phyloP scores from a whole-genome alignment of 2,888 invertebrate species.

The Mesorhabditis spiculigera region DNA sequence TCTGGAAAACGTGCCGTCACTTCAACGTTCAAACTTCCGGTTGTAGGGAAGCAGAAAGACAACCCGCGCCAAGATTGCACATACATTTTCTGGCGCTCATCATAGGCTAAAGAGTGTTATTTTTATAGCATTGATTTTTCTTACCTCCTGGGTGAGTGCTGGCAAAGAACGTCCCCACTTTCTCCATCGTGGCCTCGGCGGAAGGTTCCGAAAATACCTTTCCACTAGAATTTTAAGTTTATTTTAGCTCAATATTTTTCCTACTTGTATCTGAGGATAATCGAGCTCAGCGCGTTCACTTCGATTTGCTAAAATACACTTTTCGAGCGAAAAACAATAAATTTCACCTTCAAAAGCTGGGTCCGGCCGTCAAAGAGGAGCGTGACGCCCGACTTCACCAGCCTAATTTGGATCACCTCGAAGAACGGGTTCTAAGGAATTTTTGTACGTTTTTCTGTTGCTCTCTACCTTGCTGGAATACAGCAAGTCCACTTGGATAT shows the following conservation, averaged over 20 bases:
- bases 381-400: constrained; percentile 91
- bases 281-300: constrained; percentile 92
- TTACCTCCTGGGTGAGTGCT: constrained; percentile 88
- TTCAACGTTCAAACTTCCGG: constrained; percentile 67
- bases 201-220: constrained; percentile 73
- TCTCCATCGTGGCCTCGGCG: constrained; percentile 90
- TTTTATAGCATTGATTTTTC: neutral
- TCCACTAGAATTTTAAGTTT: constrained; percentile 29
- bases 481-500: constrained; percentile 35
- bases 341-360: constrained; percentile 77
- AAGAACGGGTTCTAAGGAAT: constrained; percentile 81
- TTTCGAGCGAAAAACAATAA: neutral
- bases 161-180: constrained; percentile 96
- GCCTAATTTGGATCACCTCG: constrained; percentile 89
- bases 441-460: neutral
- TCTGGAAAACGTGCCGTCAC: constrained; percentile 49
- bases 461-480: constrained; percentile 44
- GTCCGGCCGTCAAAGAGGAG: constrained; percentile 91
- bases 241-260: constrained; percentile 46
- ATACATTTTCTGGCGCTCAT: constrained; percentile 89
- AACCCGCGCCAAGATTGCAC: constrained; percentile 92
- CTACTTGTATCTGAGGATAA: constrained; percentile 93
- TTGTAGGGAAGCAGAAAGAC: constrained; percentile 90
- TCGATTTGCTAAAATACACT: constrained; percentile 75
- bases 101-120: constrained; percentile 71